Percentiles rank a stretch among this genome's conserved stretches.
phyloP scores from a whole-genome alignment of 64 coral and sea anemone genomes.

The Anthopleura sola region DNA sequence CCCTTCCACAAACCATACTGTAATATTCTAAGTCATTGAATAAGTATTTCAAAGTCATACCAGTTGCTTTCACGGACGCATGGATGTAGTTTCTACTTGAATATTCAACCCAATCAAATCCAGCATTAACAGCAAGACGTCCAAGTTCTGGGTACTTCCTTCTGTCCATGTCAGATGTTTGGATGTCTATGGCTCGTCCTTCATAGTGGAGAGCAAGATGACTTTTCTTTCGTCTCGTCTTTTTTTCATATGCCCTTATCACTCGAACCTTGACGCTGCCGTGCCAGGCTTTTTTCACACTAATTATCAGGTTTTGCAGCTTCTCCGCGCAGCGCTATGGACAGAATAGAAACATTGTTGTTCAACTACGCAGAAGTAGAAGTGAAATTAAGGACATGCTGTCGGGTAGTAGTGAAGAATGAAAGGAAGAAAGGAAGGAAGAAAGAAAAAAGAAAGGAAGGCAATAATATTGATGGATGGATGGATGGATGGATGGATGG shows the following conservation, averaged over 20 bases:
- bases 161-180: slow-evolving; percentile 62
- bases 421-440: too few relatives aligned
- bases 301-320: slow-evolving; percentile 14
- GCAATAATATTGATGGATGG: too few relatives aligned
- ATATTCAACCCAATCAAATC: slow-evolving; percentile 85
- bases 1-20: neutral
- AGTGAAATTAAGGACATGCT: too few relatives aligned
- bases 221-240: slow-evolving; percentile 9
- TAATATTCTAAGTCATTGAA: neutral
- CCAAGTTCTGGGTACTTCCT: slow-evolving; percentile 51
- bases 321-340: slow-evolving; percentile 59
- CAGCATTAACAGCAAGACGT: slow-evolving; percentile 57
- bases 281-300: slow-evolving; percentile 39
- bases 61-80: slow-evolving; percentile 75
- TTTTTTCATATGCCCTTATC: slow-evolving; percentile 44
- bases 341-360: neutral
- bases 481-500: too few relatives aligned
- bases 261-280: slow-evolving; percentile 57
- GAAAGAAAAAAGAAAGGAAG: too few relatives aligned
- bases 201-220: slow-evolving; percentile 51
- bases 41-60: neutral
- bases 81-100: slow-evolving; percentile 62
- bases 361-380: neutral
- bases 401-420: neutral
- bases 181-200: slow-evolving; percentile 77